A percentile compares a stretch with the other conserved stretches of the same genome.
Evolutionary conservation across 92 coral and sea anemone species (phyloP).

Genomic region (Epizoanthus rinbou): DNA sequence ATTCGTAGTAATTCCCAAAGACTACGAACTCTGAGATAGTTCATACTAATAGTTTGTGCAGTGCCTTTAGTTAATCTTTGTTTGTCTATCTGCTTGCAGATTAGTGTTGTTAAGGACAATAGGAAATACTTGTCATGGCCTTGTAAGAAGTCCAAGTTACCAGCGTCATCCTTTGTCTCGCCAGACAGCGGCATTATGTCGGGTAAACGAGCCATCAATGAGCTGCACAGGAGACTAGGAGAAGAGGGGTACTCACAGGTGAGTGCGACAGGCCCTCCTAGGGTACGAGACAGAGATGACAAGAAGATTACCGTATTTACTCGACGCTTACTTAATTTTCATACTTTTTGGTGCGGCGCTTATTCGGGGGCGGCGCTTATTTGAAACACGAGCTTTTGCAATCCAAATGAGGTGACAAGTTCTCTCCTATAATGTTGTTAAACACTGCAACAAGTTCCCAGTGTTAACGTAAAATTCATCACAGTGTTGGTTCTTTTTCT

Average conservation of each 20-base stretch:
- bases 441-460: no score
- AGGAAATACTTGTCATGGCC: conserved; percentile 89
- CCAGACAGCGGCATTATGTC: conserved; percentile 77
- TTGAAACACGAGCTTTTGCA: no score
- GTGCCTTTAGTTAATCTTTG: no score
- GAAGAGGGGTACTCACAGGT: conserved; percentile 97
- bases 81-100: conserved; percentile 44
- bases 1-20: no score
- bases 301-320: no score
- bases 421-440: no score
- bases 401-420: no score
- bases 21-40: neutral
- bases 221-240: conserved; percentile 83
- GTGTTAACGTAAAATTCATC: no score
- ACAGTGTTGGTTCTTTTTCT: no score
- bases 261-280: neutral
- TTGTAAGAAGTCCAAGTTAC: conserved; percentile 50
- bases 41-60: neutral
- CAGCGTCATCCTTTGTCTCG: conserved; percentile 52
- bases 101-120: conserved; percentile 95
- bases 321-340: no score
- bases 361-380: no score
- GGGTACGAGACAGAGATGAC: neutral
- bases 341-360: no score
- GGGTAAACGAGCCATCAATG: conserved; percentile 86